These are phyloP conservation scores for Anoplius nigerrimus DNA, from an alignment of 2,888 invertebrate species.

Conservation along the genomic window DNA sequence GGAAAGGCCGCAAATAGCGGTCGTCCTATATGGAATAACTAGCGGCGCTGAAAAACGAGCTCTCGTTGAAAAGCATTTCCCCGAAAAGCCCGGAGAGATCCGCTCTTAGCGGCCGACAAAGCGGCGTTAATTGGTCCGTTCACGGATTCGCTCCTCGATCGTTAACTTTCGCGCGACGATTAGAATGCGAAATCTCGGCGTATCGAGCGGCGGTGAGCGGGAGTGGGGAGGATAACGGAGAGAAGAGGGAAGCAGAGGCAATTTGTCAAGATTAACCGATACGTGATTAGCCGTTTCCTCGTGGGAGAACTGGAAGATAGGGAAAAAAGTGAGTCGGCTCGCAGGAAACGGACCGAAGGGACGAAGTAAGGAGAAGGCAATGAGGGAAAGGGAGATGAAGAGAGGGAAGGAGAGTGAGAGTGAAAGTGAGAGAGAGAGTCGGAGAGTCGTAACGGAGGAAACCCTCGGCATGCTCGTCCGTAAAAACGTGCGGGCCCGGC, in stretches of 20 bases:
- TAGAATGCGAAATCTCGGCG: too few relatives aligned
- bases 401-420: slow-evolving; percentile 40
- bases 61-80: too few relatives aligned
- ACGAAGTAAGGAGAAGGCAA: slow-evolving; percentile 11
- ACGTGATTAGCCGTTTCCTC: slow-evolving; percentile 31
- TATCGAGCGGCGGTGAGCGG: too few relatives aligned
- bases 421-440: slow-evolving; percentile 7
- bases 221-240: background rate
- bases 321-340: background rate
- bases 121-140: too few relatives aligned
- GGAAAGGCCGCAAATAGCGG: too few relatives aligned
- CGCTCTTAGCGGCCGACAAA: too few relatives aligned
- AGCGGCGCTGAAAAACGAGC: too few relatives aligned
- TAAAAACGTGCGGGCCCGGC: slow-evolving; percentile 13
- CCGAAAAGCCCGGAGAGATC: too few relatives aligned
- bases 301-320: slow-evolving; percentile 14
- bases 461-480: slow-evolving; percentile 45
- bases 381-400: slow-evolving; percentile 5
- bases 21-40: too few relatives aligned
- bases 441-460: slow-evolving; percentile 33
- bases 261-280: slow-evolving; percentile 55
- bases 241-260: slow-evolving; percentile 14
- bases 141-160: too few relatives aligned
- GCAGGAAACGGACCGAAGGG: slow-evolving; percentile 13
- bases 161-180: too few relatives aligned